These are phyloP conservation scores for Daphoenositta chrysoptera DNA, from an alignment of 2,113 vertebrate species.

Conservation along the genomic window DNA sequence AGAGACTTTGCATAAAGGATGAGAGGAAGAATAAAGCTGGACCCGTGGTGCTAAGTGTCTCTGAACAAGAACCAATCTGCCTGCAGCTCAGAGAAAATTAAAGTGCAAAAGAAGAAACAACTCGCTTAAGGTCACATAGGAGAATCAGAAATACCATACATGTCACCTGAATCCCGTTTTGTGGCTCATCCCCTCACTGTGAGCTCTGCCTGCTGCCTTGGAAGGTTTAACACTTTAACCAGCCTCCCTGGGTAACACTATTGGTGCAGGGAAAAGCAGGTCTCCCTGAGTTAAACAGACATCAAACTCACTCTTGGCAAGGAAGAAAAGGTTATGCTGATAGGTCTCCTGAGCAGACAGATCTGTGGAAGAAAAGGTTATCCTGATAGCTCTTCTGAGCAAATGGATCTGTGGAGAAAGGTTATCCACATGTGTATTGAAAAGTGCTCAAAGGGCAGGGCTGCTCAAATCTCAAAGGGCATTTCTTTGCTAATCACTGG, in stretches of 20 bases:
- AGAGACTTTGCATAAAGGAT: not conserved
- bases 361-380: not conserved
- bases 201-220: not conserved
- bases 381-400: not conserved
- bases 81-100: not conserved
- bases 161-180: not conserved
- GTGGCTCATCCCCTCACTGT: not conserved
- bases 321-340: not conserved
- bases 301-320: not conserved
- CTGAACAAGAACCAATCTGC: not conserved
- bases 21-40: not conserved
- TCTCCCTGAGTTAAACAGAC: not conserved
- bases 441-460: not conserved
- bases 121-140: not conserved
- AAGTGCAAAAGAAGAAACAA: not conserved
- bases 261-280: not conserved
- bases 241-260: not conserved
- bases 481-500: not conserved
- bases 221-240: not conserved
- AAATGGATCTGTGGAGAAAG: not conserved
- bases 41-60: not conserved
- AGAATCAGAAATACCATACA: not conserved
- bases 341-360: not conserved
- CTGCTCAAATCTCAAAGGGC: accelerated
- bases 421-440: not conserved